Evolutionary conservation across 1,140 invertebrate genomes (phyloP), one percentile per base, ranked within the genome.

Genomic region (Megalonaias nervosa): DNA sequence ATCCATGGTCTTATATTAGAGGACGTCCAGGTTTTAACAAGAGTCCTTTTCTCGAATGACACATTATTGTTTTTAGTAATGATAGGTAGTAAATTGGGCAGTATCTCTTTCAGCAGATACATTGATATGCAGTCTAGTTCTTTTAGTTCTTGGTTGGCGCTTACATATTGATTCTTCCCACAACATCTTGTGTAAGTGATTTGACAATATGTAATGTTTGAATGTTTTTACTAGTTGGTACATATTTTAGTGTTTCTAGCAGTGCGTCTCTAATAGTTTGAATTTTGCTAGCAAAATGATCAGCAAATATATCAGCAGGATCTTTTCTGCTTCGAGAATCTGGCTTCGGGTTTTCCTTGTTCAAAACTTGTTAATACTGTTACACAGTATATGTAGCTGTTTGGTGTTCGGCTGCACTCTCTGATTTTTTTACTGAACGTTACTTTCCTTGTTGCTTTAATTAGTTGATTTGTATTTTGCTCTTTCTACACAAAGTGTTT

Each of bases 201-300:
- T 60, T 19, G 65, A 71, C 74, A 19, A 58, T 17, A 56, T 62
- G 55, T 61, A 79, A 79, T 21, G 14, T 6, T 21, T 65, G 68
- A 55, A 79, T 72, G n/a, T 70, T 59, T 69, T 66, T 74, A 3
- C 38, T 15, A 19, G 12, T 16, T 64, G 71, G 58, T 61, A 69
- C 55, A 65, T 56, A 73, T 11, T 72, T 74, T 11, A 74, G 56
- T 62, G 58, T 66, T 57, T 74, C 58, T 67, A 69, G 65, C 16
- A 79, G 58, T 58, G 59, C 64, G 15, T 74, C 71, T n/a, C 77
- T 31, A 13, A 73, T 73, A 14, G 71, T 71, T 15, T 74, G 11
- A 48, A 80, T 80, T 58, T 75, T 75, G 38, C 31, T 38, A 73
- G 75, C 72, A 57, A 80, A 80, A 68, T 74, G 55, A 68, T 80